Evolutionary conservation across 2,888 invertebrate genomes (phyloP), one percentile per base, ranked within the genome.

Genomic region (Chromoteleia sp.): DNA sequence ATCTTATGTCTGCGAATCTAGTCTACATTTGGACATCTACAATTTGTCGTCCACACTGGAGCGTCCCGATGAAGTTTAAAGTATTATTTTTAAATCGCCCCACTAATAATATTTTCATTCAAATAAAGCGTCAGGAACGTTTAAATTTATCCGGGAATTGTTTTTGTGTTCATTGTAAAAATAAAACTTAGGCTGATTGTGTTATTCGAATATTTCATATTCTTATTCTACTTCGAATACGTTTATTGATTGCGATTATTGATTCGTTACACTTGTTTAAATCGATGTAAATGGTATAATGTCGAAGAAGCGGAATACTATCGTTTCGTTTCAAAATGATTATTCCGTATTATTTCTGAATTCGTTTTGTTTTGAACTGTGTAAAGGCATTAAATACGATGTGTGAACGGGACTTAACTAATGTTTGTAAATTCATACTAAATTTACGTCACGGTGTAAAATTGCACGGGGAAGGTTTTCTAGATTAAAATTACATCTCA

Each of bases 1-100:
- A 73, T 73, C 65, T 76, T 67, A 65, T 61, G 80, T 75, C 75
- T 71, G 80, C 59, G 75, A 81, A 81, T 75, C 71, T 71, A 71
- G 58, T 71, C 80, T 68, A 58, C 75, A 70, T 81, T 81, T 71
- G 81, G 76, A 76, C 52, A 76, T 71, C 52, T 4, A 15, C 71
- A 48, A 67, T 75, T 75, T 67, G 67, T 75, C 68, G 59, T 59
- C 39, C 41, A 71, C 48, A 15, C 3, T 39, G 19, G 29, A 59
- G 8, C 58, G 3, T 21, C 33, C n/a, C 19, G 36, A 17, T 0
- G 29, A 30, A 70, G 29, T 33, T 59, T 61, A 21, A 15, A n/a
- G 41, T 10, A 71, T 59, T 59, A 71, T 71, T 59, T 71, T 59
- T 71, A 29, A 71, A 71, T 59, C 30, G 10, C 8, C 8, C 14